Conservation (phyloP, 2,888 invertebrate species). For the Deroplatys truncata region DNA sequence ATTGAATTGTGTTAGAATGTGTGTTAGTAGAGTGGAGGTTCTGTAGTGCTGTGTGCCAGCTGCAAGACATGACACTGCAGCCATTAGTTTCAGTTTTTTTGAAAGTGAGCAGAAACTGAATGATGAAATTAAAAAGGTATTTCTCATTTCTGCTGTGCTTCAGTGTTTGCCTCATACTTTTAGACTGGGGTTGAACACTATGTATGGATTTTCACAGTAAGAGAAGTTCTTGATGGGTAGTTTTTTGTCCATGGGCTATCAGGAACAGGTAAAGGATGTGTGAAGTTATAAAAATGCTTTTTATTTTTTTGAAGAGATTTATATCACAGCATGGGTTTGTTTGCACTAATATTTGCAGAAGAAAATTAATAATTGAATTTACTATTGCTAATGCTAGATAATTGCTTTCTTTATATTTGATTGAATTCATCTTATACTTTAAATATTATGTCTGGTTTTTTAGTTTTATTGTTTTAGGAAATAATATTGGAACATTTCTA, state of each 20-base stretch:
- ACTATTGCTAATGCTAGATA: not conserved
- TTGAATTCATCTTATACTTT: not conserved
- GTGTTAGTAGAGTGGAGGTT: not conserved
- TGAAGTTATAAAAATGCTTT: no score
- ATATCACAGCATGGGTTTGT: not conserved
- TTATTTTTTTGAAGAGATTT: not conserved
- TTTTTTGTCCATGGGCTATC: not conserved
- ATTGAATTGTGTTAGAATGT: not conserved
- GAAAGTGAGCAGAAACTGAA: not conserved
- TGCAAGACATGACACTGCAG: not conserved
- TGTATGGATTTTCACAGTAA: not conserved
- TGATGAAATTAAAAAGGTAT: not conserved
- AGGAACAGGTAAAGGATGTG: not conserved
- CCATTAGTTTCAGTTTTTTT: not conserved
- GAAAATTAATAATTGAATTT: not conserved
- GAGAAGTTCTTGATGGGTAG: not conserved
- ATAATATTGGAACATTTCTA: not conserved
- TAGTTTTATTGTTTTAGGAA: not conserved
- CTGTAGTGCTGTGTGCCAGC: not conserved
- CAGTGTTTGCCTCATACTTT: not conserved
- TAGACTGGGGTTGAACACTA: not conserved
- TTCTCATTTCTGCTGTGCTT: not conserved
- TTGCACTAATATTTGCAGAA: not conserved
- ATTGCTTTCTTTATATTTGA: not conserved
- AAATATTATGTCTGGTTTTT: not conserved